Percentiles rank a stretch among this genome's conserved stretches.
Evolutionary conservation across 1,140 invertebrate genomes (phyloP).

Genomic region (Drosophila guanche): DNA sequence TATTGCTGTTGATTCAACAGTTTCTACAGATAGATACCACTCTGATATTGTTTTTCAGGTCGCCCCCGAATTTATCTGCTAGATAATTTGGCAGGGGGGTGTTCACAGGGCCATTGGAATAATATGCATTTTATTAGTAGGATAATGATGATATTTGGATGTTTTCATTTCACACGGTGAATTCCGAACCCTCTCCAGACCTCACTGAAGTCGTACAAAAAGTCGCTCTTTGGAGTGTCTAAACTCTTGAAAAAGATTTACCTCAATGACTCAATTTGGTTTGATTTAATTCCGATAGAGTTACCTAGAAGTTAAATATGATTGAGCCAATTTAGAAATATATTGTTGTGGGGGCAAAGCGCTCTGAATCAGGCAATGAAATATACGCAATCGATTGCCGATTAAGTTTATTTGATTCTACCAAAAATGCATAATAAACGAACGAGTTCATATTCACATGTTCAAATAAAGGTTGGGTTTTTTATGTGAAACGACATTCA

Average conservation of each 20-base stretch:
- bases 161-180: constrained; percentile 29
- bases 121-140: constrained; percentile 12
- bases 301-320: constrained; percentile 26
- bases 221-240: neutral
- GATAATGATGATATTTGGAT: neutral
- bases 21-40: constrained; percentile 48
- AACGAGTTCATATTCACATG: neutral
- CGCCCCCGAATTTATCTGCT: constrained; percentile 29
- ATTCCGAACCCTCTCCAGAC: neutral
- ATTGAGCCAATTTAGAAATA: constrained; percentile 9
- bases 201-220: no score
- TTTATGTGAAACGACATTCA: no score
- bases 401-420: constrained; percentile 27
- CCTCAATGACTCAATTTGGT: constrained; percentile 34
- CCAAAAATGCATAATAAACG: constrained; percentile 1
- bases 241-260: neutral
- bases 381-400: constrained; percentile 16
- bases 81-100: constrained; percentile 25
- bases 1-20: constrained; percentile 41
- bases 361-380: constrained; percentile 2
- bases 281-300: constrained; percentile 25
- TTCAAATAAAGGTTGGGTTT: no score
- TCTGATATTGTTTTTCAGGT: constrained; percentile 62
- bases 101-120: constrained; percentile 7
- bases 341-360: neutral